A percentile compares a stretch with the other conserved stretches of the same genome.
Conservation (phyloP, 2,113 vertebrate genomes). For the Chrysemys picta region DNA sequence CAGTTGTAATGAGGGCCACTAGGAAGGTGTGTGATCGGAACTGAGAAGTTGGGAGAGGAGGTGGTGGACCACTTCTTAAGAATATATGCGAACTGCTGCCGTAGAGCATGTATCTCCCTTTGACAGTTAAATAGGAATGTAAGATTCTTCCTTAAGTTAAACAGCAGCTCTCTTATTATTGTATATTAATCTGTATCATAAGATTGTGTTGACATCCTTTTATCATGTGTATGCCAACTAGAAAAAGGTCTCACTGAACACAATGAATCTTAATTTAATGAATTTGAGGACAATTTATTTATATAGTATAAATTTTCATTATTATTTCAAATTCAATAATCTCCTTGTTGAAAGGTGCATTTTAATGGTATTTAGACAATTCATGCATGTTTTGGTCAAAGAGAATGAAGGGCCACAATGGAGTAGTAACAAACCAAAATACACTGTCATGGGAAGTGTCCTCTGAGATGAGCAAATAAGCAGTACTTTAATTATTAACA, state of each 20-base stretch:
- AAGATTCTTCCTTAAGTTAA: not conserved
- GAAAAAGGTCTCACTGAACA: not conserved
- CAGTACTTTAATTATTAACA: not conserved
- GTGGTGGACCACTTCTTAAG: fast-evolving
- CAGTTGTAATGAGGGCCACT: not conserved
- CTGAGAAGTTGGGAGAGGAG: not conserved
- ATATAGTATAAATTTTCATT: not conserved
- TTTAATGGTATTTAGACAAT: not conserved
- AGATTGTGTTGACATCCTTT: not conserved
- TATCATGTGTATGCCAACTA: not conserved
- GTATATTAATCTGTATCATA: not conserved
- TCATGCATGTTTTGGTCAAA: not conserved
- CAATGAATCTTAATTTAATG: not conserved
- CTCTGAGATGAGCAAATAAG: not conserved
- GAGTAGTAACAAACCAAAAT: not conserved
- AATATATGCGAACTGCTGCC: not conserved
- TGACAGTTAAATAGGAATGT: not conserved
- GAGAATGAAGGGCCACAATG: not conserved
- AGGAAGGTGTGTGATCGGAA: not conserved
- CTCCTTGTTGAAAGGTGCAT: not conserved
- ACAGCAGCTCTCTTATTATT: not conserved
- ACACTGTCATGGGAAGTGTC: not conserved
- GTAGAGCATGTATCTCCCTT: not conserved
- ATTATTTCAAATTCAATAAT: not conserved
- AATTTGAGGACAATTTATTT: not conserved